Conservation (phyloP, 2,113 vertebrate genomes). For the Pelecanus crispus region DNA sequence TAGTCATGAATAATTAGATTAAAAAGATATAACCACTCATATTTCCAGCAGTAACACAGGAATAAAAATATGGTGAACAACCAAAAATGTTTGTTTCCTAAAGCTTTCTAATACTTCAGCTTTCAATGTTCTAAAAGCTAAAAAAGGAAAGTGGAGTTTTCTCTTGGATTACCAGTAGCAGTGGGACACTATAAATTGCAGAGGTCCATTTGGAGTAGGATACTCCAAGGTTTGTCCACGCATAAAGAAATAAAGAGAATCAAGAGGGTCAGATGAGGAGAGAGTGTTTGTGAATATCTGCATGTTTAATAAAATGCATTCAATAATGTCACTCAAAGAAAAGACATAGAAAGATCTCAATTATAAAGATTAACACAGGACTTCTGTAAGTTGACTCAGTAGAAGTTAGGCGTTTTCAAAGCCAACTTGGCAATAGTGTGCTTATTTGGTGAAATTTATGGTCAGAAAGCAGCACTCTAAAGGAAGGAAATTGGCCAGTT, state of each 20-base stretch:
- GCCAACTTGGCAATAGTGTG: neutral
- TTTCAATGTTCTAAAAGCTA: neutral
- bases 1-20: neutral
- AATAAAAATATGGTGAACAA: neutral
- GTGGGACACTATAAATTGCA: neutral
- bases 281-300: neutral
- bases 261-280: fast-evolving
- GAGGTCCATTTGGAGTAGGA: neutral
- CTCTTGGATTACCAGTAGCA: neutral
- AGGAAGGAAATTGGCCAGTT: neutral
- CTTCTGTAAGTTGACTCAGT: neutral
- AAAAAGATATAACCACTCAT: neutral
- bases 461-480: neutral
- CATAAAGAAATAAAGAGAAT: neutral
- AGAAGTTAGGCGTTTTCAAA: neutral
- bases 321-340: neutral
- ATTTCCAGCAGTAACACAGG: neutral
- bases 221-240: neutral
- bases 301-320: neutral
- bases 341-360: neutral
- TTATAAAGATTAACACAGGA: neutral
- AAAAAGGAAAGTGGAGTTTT: neutral
- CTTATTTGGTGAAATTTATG: neutral
- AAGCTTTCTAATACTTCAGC: neutral
- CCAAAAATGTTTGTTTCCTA: neutral